Base-by-base conservation (phyloP, 2,888 invertebrate species). In the Caenorhabditis panamensis region DNA sequence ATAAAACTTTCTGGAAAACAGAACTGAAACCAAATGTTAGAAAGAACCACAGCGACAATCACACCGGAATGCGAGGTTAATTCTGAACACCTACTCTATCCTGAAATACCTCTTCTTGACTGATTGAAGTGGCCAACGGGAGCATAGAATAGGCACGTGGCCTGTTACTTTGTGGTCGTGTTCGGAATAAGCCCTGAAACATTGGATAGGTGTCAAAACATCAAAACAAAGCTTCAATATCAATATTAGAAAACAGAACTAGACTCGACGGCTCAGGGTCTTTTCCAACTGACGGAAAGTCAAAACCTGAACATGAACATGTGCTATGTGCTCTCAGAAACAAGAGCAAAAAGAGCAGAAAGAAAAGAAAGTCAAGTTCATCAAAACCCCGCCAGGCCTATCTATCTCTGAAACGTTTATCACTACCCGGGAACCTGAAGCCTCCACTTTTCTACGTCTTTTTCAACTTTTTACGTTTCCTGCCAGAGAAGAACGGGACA, bases 101-200 rank as follows among this genome's bases (percentile, higher is more conserved):
- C 63, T 72, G 73, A 69, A 82, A 73, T 62, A 85, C 71, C 58
- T 85, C 85, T 75, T 85, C 82, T 41, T 84, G 82, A 66, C 81
- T 83, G 51, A 64, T 68, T 36, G 84, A 82, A 28, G 75, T 76
- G 44, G 81, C 76, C 68, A 87, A 72, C 28, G 87, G 87, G 37
- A 85, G 83, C 87, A 87, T 87, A 37, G 87, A 87, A 73, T 73
- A 79, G 54, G 87, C 87, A 53, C 87, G 83, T 61, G 84, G 85
- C 63, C 83, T 67, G 49, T 69, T 75, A 58, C 66, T 76, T 26
- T 61, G 81, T 66, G 77, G 82, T 41, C 82, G 79, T 47, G 86
- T 79, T 64, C 86, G 85, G 47, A 87, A 82, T 24, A 87, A 78
- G 56, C 87, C 85, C 87, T 87, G 73, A 56, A 85, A 82, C 73